Evolutionary conservation across 2,888 invertebrate genomes (phyloP).

Genomic region (Drosophila setosimentum): DNA sequence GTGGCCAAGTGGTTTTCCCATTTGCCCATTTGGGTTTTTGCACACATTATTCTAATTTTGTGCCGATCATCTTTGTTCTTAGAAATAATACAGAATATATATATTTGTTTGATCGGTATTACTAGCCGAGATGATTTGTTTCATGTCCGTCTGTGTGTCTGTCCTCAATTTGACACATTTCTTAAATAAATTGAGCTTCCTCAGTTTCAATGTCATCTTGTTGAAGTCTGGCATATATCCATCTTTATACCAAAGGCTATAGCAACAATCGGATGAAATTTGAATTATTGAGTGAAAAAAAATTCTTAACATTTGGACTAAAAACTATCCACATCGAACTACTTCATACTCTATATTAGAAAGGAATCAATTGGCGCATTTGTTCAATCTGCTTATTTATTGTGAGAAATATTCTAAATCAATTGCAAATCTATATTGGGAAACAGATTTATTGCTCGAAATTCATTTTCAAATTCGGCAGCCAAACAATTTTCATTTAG

Average conservation of each 20-base stretch:
- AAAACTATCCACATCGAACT: not conserved
- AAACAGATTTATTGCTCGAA: not conserved
- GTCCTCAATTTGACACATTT: not conserved
- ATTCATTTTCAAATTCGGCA: not conserved
- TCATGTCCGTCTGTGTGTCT: not conserved
- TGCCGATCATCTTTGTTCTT: not conserved
- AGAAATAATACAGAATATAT: too few relatives aligned
- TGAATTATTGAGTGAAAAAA: not conserved
- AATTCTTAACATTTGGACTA: not conserved
- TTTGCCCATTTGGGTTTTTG: not conserved
- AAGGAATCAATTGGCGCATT: too few relatives aligned
- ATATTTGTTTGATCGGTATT: not conserved
- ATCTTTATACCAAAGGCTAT: not conserved
- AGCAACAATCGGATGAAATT: not conserved
- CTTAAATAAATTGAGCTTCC: too few relatives aligned
- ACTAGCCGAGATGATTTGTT: not conserved
- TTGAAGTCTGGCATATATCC: not conserved
- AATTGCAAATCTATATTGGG: not conserved
- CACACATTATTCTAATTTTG: not conserved
- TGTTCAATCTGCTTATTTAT: too few relatives aligned
- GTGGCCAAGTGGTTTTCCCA: not conserved
- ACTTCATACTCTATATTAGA: too few relatives aligned
- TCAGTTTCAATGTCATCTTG: not conserved
- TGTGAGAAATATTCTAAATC: too few relatives aligned
- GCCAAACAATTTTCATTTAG: not conserved